Evolutionary conservation across 2,113 vertebrate species (phyloP).

Genomic region (Halichoerus grypus): DNA sequence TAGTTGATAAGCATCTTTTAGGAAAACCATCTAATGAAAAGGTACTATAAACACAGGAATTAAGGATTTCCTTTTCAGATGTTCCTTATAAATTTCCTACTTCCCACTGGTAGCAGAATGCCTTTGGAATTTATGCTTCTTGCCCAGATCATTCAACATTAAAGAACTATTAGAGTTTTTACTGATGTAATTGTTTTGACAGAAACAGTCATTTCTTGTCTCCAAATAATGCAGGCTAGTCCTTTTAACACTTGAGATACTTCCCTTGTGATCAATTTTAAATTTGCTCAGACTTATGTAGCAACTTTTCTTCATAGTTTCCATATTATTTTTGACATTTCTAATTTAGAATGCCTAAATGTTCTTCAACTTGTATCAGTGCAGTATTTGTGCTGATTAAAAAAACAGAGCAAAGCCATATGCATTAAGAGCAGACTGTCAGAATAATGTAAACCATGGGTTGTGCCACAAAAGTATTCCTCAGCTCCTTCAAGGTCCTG

Average conservation of each 20-base stretch:
- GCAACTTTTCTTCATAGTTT: conserved; percentile 1
- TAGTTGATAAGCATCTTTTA: background rate
- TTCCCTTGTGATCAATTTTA: background rate
- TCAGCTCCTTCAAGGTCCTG: background rate
- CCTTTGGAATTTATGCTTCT: conserved; percentile 12
- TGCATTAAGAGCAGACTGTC: background rate
- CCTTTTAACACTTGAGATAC: background rate
- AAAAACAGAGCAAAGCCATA: background rate
- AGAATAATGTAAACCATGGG: background rate
- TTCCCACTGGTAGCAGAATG: background rate
- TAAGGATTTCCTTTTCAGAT: background rate
- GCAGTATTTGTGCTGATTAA: background rate
- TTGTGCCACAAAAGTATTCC: background rate
- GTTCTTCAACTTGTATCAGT: background rate
- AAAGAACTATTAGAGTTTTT: background rate
- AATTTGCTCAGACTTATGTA: background rate
- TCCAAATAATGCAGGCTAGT: background rate
- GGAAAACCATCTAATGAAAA: background rate
- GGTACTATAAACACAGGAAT: background rate
- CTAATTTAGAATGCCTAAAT: conserved; percentile 11
- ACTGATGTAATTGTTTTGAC: background rate
- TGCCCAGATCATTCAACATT: background rate
- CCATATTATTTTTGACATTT: background rate
- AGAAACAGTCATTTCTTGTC: conserved; percentile 33
- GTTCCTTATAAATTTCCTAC: background rate